phyloP scores from a whole-genome alignment of 2,888 invertebrate genomes.

The Tipula helvola region DNA sequence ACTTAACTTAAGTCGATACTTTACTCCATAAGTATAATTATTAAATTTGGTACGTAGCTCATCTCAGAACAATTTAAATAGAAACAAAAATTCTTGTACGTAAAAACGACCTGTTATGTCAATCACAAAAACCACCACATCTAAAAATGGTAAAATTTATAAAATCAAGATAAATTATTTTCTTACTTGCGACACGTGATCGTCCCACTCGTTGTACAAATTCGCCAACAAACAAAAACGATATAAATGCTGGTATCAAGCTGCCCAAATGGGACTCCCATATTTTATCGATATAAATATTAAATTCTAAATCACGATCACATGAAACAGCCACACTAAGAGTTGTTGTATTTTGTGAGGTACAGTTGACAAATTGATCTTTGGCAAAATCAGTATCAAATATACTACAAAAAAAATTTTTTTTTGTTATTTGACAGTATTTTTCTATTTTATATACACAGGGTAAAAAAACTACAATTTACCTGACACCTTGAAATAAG shows the following conservation, averaged over 20 bases:
- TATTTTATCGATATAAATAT: slow-evolving; percentile 18
- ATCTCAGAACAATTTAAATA: no score
- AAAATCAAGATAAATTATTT: not conserved
- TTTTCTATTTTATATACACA: not conserved
- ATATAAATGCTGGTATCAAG: slow-evolving; percentile 17
- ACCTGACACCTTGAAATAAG: slow-evolving; percentile 51
- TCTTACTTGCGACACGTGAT: slow-evolving; percentile 20
- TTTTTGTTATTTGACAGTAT: not conserved
- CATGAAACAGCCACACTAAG: slow-evolving; percentile 33
- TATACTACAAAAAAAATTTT: slow-evolving; percentile 31
- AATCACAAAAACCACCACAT: not conserved
- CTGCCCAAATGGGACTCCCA: slow-evolving; percentile 19
- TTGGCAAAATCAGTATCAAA: slow-evolving; percentile 45
- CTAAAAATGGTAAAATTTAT: not conserved
- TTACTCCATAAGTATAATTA: no score
- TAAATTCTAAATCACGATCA: slow-evolving; percentile 29
- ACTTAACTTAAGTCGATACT: no score
- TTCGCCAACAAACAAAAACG: slow-evolving; percentile 17
- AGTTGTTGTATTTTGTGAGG: slow-evolving; percentile 40
- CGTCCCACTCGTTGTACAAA: slow-evolving; percentile 18
- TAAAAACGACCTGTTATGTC: no score
- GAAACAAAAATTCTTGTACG: no score
- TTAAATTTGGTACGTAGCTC: no score
- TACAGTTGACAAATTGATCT: slow-evolving; percentile 42
- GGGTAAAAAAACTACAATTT: slow-evolving; percentile 19